A percentile compares a stretch with the other conserved stretches of the same genome.
Conservation (phyloP, 1,140 invertebrate species). For the Tetramorium parvispinum region DNA sequence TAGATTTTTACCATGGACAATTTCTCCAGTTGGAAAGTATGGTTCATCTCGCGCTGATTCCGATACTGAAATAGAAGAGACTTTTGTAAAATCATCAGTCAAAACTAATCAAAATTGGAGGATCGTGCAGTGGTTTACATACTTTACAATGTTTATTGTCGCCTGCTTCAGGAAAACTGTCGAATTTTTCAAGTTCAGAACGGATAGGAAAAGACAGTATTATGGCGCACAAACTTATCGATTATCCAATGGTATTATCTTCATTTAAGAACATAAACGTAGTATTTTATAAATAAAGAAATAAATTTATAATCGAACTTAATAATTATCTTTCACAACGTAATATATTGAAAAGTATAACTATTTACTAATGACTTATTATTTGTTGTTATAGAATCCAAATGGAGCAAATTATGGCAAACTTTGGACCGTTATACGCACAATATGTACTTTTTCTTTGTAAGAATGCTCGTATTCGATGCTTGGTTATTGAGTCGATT, state of each 20-base stretch:
- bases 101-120: slow-evolving; percentile 61
- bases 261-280: slow-evolving; percentile 40
- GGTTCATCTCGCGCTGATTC: slow-evolving; percentile 74
- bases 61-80: slow-evolving; percentile 78
- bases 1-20: slow-evolving; percentile 65
- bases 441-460: slow-evolving; percentile 79
- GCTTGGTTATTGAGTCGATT: slow-evolving; percentile 81
- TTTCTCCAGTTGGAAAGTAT: slow-evolving; percentile 38
- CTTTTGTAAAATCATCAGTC: slow-evolving; percentile 44
- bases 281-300: not conserved
- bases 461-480: slow-evolving; percentile 79
- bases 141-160: slow-evolving; percentile 58
- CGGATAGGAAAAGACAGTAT: slow-evolving; percentile 69
- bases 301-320: not conserved
- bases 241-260: slow-evolving; percentile 72
- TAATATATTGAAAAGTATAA: slow-evolving; percentile 10
- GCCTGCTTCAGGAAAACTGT: slow-evolving; percentile 68
- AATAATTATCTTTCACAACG: not conserved
- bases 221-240: slow-evolving; percentile 73
- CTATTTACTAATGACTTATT: slow-evolving; percentile 14
- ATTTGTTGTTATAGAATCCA: slow-evolving; percentile 73
- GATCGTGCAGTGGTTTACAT: slow-evolving; percentile 67
- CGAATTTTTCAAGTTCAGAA: slow-evolving; percentile 73
- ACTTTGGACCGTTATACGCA: slow-evolving; percentile 70
- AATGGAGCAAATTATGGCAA: slow-evolving; percentile 73